Base-by-base conservation (phyloP, 1,140 invertebrate species). In the Caerostris darwini region DNA sequence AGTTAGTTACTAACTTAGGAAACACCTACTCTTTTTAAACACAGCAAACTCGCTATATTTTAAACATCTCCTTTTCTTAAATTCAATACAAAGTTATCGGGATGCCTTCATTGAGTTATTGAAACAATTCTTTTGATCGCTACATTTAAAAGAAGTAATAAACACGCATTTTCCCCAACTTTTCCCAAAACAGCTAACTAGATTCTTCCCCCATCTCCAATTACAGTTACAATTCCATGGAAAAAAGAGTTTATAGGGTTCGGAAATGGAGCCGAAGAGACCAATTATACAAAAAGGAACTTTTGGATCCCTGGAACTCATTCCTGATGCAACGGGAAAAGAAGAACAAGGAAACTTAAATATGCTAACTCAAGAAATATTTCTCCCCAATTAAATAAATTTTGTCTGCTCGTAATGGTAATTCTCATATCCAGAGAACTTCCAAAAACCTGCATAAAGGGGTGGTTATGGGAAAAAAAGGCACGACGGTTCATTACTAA, bases 381-480 rank as follows among this genome's bases (percentile, higher is more conserved):
- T 92, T 85, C 90, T 64, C n/a, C 90, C 90, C 81, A 92, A 92
- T 92, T 92, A 92, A 92, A 69, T 92, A 69, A 92, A 92, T 92
- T 77, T 85, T 67, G 77, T 85, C 90, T 67, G 71, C 34, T 34
- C 57, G 50, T 92, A 92, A 92, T 92, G 90, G 90, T 53, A 81
- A 59, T 54, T 64, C 53, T 58, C 90, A 56, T 91, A n/a, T 12
- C 17, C 14, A 67, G 19, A 85, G 34, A 69, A 83, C 8, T 59
- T 59, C 56, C 69, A 34, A 64, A 90, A 59, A 50, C 81, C 19
- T 81, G 50, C 71, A 91, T 85, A 59, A 85, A 85, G 50, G 34
- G 19, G 57, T 4, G 50, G 71, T 53, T 77, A 77, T 77, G 50
- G 71, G 19, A 34, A 50, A 34, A 77, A 77, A 77, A 17, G 69